Base-by-base conservation (phyloP, 2,113 vertebrate genomes). In the Hippocampus guttulatus region DNA sequence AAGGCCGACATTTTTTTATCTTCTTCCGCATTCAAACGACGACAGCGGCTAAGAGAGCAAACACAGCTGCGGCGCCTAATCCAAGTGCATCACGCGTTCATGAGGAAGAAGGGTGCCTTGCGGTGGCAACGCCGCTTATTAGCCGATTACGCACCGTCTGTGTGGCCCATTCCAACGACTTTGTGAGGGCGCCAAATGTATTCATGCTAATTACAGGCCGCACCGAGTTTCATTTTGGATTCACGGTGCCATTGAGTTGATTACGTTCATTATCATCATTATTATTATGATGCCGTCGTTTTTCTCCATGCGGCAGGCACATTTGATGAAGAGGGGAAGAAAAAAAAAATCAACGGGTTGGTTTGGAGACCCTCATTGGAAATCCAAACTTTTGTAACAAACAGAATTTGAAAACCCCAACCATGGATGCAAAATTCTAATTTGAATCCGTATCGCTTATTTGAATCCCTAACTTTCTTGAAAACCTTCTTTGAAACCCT, bases 61-160 rank as follows among this genome's bases (percentile, higher is more conserved):
- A 71, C 75, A 73, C 83, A 88, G 75, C 78, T 81, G 84, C 47
- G 80, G 84, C 41, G 64, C 43, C 57, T 75, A 62, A 75, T 84
- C 70, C 83, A 63, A 75, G 65, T 43, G 25, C 51, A 72, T 70
- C 67, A 68, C 20, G 69, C 47, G 49, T 72, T 80, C 54, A 78
- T 85, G 77, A 76, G 47, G 8, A 73, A 77, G 71, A 73, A 80
- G 69, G 73, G 80, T 38, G 45, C 43, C 63, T 58, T 69, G 4
- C 38, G 62, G 69, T 58, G 40, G 45, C 72, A 71, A 70, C 14
- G 20, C 52, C 30, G 57, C 30, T 62, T 51, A 74, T 58, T 62
- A 57, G 20, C 27, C 15, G 2, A 18, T 23, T 15, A 61, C 15
- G 10, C 5, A 23, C n/a, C 10, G 55, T 57, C 55, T 51, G 45